A percentile compares a stretch with the other conserved stretches of the same genome.
phyloP scores from a whole-genome alignment of 1,140 invertebrate genomes.

The Zaprionus africanus region DNA sequence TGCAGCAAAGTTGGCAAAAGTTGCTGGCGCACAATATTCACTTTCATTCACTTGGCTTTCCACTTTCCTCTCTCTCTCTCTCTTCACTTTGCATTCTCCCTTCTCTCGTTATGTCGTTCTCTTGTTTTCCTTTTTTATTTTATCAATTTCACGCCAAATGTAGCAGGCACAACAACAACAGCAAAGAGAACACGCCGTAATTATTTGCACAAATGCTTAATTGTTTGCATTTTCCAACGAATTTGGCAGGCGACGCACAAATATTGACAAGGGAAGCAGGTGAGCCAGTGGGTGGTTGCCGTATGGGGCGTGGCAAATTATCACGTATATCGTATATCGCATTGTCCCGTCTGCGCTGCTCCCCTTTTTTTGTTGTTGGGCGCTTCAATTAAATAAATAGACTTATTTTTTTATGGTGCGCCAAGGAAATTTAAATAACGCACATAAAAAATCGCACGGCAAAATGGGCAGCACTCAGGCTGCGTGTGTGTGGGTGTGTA shows the following conservation, averaged over 20 bases:
- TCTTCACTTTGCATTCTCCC: not conserved
- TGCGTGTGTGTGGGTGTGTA: conserved; percentile 20
- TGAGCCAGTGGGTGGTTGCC: too few relatives aligned
- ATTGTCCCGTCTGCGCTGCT: conserved; percentile 24
- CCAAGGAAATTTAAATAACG: conserved; percentile 74
- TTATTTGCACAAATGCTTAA: conserved; percentile 80
- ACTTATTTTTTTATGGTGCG: conserved; percentile 68
- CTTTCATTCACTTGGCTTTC: conserved; percentile 28
- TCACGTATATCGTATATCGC: conserved; percentile 45
- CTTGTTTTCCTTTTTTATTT: not conserved
- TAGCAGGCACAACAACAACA: conserved; percentile 41
- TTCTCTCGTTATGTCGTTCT: not conserved
- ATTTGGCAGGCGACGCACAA: conserved; percentile 62
- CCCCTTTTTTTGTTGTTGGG: conserved; percentile 54
- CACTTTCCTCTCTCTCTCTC: not conserved
- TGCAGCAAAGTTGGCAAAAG: conserved; percentile 71
- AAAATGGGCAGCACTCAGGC: conserved; percentile 23
- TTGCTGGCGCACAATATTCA: conserved; percentile 50
- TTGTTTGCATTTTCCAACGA: conserved; percentile 77
- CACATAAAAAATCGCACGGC: conserved; percentile 52
- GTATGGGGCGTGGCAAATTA: conserved; percentile 54
- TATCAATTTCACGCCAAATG: conserved; percentile 74
- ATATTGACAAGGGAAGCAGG: conserved; percentile 61
- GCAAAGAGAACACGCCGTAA: conserved; percentile 50
- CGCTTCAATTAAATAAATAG: conserved; percentile 81